Evolutionary conservation across 2,888 invertebrate species (phyloP).

Genomic region (Agrochola lota): DNA sequence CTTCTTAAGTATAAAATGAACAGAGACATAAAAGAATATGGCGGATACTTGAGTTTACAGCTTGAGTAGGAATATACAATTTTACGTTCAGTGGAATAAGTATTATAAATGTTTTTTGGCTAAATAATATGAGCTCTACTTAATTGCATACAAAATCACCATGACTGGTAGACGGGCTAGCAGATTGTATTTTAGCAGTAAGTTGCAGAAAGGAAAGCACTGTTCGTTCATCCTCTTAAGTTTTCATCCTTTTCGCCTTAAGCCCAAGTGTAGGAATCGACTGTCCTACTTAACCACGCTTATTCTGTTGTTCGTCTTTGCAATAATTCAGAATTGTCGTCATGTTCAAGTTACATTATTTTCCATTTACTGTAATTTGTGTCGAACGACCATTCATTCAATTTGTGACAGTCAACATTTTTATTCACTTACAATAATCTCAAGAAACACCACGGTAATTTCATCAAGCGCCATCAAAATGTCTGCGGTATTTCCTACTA

Average conservation of each 20-base stretch:
- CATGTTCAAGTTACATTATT: neutral
- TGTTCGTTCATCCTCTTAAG: no score
- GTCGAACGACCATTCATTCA: neutral
- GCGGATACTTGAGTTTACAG: slow-evolving; percentile 18
- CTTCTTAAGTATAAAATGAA: slow-evolving; percentile 32
- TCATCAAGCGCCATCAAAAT: slow-evolving; percentile 45
- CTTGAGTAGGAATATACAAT: slow-evolving; percentile 23
- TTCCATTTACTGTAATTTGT: neutral
- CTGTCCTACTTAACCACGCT: neutral
- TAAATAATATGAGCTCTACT: neutral
- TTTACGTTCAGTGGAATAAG: slow-evolving; percentile 1
- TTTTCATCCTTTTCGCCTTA: neutral
- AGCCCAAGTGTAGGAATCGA: no score
- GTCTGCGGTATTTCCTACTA: slow-evolving; percentile 43
- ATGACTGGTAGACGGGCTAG: neutral
- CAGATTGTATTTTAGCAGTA: neutral
- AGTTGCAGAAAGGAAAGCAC: no score
- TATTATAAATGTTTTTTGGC: neutral
- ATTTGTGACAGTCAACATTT: neutral
- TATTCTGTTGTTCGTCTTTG: neutral
- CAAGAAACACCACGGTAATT: slow-evolving; percentile 33
- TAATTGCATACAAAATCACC: neutral
- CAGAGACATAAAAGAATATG: slow-evolving; percentile 37
- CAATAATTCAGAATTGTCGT: neutral
- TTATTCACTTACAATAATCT: slow-evolving; percentile 6